Evolutionary conservation across 2,797 vertebrate genomes (phyloP).

Genomic region (Serranus cabrilla): DNA sequence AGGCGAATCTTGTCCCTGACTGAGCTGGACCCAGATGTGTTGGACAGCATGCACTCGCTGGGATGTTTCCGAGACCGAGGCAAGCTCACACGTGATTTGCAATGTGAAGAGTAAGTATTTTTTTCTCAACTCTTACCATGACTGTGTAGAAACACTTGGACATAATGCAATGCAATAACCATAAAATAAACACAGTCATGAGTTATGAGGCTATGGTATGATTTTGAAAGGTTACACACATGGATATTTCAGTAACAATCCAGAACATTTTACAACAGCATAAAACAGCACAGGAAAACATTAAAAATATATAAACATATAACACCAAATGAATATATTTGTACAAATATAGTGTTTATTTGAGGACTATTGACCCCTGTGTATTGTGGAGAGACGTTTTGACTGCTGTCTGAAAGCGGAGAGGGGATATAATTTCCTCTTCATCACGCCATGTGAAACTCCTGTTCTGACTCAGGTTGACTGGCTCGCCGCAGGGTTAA

Average conservation of each 20-base stretch:
- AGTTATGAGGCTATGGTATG: background rate
- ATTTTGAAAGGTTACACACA: background rate
- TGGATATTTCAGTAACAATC: no score
- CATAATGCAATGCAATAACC: background rate
- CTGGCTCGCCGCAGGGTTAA: conserved; percentile 8
- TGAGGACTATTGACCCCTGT: background rate
- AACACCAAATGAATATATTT: no score
- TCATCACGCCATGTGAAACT: background rate
- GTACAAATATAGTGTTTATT: background rate
- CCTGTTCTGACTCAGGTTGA: background rate
- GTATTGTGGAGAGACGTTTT: conserved; percentile 19
- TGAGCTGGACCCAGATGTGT: conserved; percentile 94
- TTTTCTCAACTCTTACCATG: background rate
- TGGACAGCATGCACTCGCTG: conserved; percentile 95
- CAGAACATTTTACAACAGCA: background rate
- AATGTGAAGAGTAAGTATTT: conserved; percentile 90
- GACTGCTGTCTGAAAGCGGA: conserved; percentile 12
- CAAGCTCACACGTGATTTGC: conserved; percentile 92
- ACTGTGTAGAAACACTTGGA: background rate
- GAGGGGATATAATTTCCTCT: conserved; percentile 19
- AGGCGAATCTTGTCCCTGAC: conserved; percentile 89
- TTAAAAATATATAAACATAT: background rate
- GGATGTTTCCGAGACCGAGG: conserved; percentile 94
- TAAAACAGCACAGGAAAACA: background rate
- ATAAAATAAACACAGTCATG: background rate